Conservation (phyloP, 2,888 invertebrate genomes). For the Phortica magna region DNA sequence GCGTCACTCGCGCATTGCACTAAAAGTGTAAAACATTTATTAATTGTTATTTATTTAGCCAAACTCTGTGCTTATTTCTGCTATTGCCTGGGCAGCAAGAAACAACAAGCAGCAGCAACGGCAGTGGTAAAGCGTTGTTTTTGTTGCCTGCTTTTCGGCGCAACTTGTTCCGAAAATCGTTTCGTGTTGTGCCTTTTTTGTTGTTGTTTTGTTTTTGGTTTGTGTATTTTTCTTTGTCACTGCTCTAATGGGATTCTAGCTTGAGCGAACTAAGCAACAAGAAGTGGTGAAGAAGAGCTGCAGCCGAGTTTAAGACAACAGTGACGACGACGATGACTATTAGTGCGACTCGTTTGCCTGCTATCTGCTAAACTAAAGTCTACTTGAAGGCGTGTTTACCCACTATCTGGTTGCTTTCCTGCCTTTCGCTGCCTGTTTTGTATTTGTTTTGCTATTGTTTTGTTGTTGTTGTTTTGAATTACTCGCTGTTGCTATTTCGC, state of each 20-base stretch:
- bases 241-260: constrained; percentile 51
- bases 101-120: not conserved
- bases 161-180: constrained; percentile 1
- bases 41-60: constrained; percentile 61
- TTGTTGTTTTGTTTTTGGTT: constrained; percentile 31
- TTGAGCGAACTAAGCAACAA: constrained; percentile 25
- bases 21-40: constrained; percentile 50
- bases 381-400: constrained; percentile 29
- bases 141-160: constrained; percentile 20
- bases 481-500: not conserved
- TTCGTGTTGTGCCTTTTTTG: constrained; percentile 7
- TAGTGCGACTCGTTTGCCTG: constrained; percentile 1
- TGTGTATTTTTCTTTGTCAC: constrained; percentile 56
- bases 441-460: not conserved
- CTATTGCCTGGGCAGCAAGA: not conserved
- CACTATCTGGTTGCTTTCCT: constrained; percentile 18
- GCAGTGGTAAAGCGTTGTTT: not conserved
- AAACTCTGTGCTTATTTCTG: constrained; percentile 21
- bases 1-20: constrained; percentile 9
- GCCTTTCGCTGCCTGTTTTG: constrained; percentile 18
- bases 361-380: constrained; percentile 24
- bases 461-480: not conserved
- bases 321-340: not conserved
- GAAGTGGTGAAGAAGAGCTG: not conserved
- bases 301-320: not conserved